Percentiles rank a stretch among this genome's conserved stretches.
Evolutionary conservation across 2,113 vertebrate genomes (phyloP).

Genomic region (Lepidothrix coronata): DNA sequence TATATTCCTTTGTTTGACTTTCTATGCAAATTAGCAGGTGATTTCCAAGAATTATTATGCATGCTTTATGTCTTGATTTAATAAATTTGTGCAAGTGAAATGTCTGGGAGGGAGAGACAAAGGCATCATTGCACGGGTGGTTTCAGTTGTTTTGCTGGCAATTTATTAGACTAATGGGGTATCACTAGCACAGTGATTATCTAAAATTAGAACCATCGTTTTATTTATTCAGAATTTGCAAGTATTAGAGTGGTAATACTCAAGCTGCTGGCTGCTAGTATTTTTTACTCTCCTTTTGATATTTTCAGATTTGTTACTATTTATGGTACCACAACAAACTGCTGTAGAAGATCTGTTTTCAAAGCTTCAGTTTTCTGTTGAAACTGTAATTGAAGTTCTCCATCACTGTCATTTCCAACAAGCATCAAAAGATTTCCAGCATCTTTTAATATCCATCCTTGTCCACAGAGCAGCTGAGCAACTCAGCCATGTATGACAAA

Average conservation of each 20-base stretch:
- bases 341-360: neutral
- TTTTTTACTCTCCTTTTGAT: neutral
- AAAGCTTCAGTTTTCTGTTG: neutral
- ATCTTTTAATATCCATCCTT: neutral
- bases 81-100: neutral
- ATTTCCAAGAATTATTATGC: neutral
- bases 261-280: neutral
- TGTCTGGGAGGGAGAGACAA: neutral
- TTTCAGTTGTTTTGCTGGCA: constrained; percentile 12
- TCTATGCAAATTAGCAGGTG: neutral
- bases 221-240: constrained; percentile 1
- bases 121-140: neutral
- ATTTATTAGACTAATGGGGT: constrained; percentile 44
- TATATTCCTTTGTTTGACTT: neutral
- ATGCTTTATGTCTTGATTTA: constrained; percentile 13
- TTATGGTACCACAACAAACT: neutral
- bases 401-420: neutral
- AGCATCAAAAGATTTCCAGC: neutral
- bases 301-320: neutral
- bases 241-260: neutral
- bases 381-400: neutral
- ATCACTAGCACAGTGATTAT: neutral
- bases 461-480: neutral
- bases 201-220: neutral
- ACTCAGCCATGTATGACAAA: neutral